Evolutionary conservation across 2,797 vertebrate genomes (phyloP), one percentile per base, ranked within the genome.

Genomic region (Rhinophrynus dorsalis): DNA sequence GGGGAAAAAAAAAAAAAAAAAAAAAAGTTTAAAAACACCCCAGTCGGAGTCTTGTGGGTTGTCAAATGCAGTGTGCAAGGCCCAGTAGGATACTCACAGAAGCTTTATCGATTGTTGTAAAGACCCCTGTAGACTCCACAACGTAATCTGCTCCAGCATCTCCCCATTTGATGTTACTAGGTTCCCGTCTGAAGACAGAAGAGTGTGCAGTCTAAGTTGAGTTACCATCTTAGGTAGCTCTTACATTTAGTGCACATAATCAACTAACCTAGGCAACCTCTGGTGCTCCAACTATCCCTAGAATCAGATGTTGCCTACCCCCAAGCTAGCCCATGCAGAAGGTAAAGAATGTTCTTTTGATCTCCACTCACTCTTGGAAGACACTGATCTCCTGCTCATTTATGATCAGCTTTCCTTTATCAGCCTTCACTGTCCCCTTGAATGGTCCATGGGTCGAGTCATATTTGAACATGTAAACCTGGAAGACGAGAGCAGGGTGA

Each of bases 381-480:
- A 99, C 92, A 0, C 86, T 76, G 84, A 98, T 94, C 12, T 87
- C 44, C 0, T 96, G 86, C 47, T 95, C 96, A 0, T 96, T 94
- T 59, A 99, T 87, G 77, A 96, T 79, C 5, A 99, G 91, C 75
- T 97, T 96, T 74, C 94, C 94, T 2, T 92, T 92, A 79, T 97
- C 96, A 4, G 84, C 75, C 76, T 90, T 92, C 50, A 98, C 96
- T 1, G 92, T 92, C 11, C 96, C 96, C 0, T 89, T 77, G 89
- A 84, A 98, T 51, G 88, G 92, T 45, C 94, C 95, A 0, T 99
- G 97, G 75, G 97, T 99, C 47, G 96, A 99, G 78, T 99, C 96
- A 74, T 98, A 99, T 75, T 97, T 90, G 89, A 98, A 98, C 97
- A 99, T 98, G 87, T 98, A 99, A 73, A 94, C 94, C 97, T 99